Evolutionary conservation across 2,888 invertebrate genomes (phyloP).

Genomic region (Dendrolimus houi): DNA sequence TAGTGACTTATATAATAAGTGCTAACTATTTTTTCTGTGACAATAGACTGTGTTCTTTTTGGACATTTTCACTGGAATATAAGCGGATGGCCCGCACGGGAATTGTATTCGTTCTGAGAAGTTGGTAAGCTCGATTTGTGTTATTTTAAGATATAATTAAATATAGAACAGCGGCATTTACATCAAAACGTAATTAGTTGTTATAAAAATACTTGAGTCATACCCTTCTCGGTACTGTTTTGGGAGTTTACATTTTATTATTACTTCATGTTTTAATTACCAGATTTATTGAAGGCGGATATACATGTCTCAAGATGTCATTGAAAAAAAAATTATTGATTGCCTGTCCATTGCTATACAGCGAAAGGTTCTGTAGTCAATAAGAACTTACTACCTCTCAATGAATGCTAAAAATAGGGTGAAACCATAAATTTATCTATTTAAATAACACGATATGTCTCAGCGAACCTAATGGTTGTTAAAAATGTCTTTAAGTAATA

Average conservation of each 20-base stretch:
- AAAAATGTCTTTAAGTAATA: too few relatives aligned
- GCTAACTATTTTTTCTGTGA: conserved; percentile 23
- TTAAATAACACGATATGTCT: too few relatives aligned
- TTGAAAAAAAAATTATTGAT: too few relatives aligned
- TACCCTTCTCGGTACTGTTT: conserved; percentile 41
- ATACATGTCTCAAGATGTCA: neutral
- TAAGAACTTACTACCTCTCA: too few relatives aligned
- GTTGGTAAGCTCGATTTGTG: conserved; percentile 61
- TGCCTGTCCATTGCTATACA: too few relatives aligned
- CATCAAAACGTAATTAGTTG: conserved; percentile 66
- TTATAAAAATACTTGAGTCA: conserved; percentile 47
- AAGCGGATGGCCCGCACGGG: conserved; percentile 35
- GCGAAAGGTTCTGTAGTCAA: too few relatives aligned
- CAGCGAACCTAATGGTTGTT: too few relatives aligned
- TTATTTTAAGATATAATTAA: conserved; percentile 71
- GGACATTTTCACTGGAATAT: conserved; percentile 11
- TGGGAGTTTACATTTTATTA: conserved; percentile 15
- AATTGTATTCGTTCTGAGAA: conserved; percentile 46
- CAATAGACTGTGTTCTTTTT: conserved; percentile 9
- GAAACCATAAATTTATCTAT: too few relatives aligned
- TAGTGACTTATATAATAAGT: conserved; percentile 23
- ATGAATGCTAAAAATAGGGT: too few relatives aligned
- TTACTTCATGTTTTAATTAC: neutral
- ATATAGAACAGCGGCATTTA: conserved; percentile 61
- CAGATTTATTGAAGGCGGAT: neutral